These are phyloP conservation scores for Nymphalis polychloros DNA, from an alignment of 2,888 invertebrate species.

Conservation along the genomic window DNA sequence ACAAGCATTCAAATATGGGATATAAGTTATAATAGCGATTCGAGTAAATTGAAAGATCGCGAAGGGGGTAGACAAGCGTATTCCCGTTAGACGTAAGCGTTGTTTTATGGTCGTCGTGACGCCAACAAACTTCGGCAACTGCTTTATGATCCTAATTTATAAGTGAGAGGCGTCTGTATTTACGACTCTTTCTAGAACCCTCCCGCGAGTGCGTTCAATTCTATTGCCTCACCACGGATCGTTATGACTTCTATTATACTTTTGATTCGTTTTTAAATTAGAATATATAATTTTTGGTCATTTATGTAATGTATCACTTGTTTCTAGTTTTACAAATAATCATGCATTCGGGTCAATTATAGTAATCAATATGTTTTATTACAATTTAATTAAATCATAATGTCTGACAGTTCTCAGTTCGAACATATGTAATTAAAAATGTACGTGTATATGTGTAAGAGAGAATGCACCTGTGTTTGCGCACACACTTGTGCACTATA, in stretches of 20 bases:
- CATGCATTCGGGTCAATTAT: no score
- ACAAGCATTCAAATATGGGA: slow-evolving; percentile 3
- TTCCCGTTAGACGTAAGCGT: slow-evolving; percentile 68
- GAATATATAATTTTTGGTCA: background rate
- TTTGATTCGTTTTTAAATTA: slow-evolving; percentile 3
- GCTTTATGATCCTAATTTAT: slow-evolving; percentile 82
- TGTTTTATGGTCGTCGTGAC: slow-evolving; percentile 79
- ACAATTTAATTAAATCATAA: no score
- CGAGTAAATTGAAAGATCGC: slow-evolving; percentile 67
- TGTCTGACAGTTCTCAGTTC: no score
- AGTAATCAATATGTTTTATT: no score
- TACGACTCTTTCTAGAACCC: slow-evolving; percentile 68
- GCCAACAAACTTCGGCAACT: slow-evolving; percentile 79
- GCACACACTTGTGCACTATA: no score
- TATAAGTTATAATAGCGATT: slow-evolving; percentile 34
- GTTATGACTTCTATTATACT: slow-evolving; percentile 19
- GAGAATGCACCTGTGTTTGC: no score
- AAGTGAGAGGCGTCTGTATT: slow-evolving; percentile 76
- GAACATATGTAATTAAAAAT: no score
- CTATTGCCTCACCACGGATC: slow-evolving; percentile 34
- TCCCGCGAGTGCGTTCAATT: slow-evolving; percentile 73
- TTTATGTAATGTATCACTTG: background rate
- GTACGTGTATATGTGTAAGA: no score
- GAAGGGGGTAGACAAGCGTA: slow-evolving; percentile 56
- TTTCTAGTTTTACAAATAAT: no score